Base-by-base conservation (phyloP, 1,140 invertebrate species). In the Bemisia tabaci region DNA sequence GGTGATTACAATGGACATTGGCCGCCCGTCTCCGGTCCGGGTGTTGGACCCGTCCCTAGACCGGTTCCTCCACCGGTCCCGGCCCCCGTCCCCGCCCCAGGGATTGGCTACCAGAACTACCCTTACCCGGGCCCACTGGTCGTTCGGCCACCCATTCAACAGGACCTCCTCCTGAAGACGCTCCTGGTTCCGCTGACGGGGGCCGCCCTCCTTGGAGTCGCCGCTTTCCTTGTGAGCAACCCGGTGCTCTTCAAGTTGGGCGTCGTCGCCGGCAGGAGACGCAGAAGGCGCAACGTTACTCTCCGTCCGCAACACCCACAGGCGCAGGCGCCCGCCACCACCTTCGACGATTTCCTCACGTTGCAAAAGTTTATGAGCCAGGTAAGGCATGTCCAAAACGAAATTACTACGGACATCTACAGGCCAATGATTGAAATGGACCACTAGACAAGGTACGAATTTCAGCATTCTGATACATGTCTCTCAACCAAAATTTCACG, bases 221-320 rank as follows among this genome's bases (percentile, higher is more conserved):
- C 88, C 0, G 88, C 88, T 23, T 86, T 88, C 2, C 76, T 90
- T 48, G 86, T 87, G 48, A 84, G 84, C 62, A 89, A 90, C 77
- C 89, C 89, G 1, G 80, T 90, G 27, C 79, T 91, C 17, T 75
- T 91, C 5, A 88, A 89, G 73, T 78, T 91, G 27, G 87, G 88
- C 62, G 84, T 87, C 2, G 79, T 90, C 12, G 80, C 83, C 1
- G 72, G 73, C 22, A 67, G 69, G 22, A 74, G 79, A 63, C 75
- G 68, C 62, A 76, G 75, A 67, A 71, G 78, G 61, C 58, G 9
- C 12, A 2, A 11, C 21, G 59, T n/a, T n/a, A n/a, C n/a, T n/a
- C n/a, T n/a, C n/a, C n/a, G n/a, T n/a, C n/a, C n/a, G n/a, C n/a
- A n/a, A n/a, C n/a, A n/a, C n/a, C n/a, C n/a, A n/a, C n/a, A n/a